Evolutionary conservation across 2,797 vertebrate genomes (phyloP), one percentile per base, ranked within the genome.

Genomic region (Coluber constrictor): DNA sequence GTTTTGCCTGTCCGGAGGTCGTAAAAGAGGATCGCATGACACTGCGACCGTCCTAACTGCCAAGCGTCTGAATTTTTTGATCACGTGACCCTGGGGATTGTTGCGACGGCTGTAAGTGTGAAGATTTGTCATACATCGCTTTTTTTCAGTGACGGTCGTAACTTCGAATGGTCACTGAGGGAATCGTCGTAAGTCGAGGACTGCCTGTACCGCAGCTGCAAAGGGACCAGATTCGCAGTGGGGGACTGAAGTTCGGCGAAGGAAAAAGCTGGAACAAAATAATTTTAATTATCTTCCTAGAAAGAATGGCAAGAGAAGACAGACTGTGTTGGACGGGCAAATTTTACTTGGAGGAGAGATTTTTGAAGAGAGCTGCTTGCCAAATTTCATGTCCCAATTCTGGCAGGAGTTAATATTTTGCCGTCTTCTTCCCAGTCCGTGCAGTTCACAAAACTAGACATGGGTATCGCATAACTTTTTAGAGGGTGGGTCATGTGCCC

Each of bases 61-160:
- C 29, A 32, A 15, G 2, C 2, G 29, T n/a, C 63, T n/a, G 29
- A n/a, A 51, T 16, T 32, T 32, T 61, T 63, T 11, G 25, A 29
- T 63, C 61, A 29, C 27, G 1, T 29, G 61, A 63, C 29, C 5
- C 13, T 70, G 63, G 29, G 63, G 63, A n/a, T 51, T 32, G 29
- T 0, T 15, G 63, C 5, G 13, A 13, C 1, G 29, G 63, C 13
- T 0, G 5, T 16, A n/a, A 70, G 29, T 0, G 29, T 16, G 12
- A 70, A n/a, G 13, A 70, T 27, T 59, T 11, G 61, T 29, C 61
- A 29, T 4, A 4, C 4, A 29, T 70, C 29, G 0, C 5, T 32
- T 63, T 29, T 29, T 32, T 32, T 7, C 29, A 70, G 63, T n/a
- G 63, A 54, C 29, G 0, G 59, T 60, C 25, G 9, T n/a, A 15